A percentile compares a stretch with the other conserved stretches of the same genome.
Evolutionary conservation across 2,113 vertebrate genomes (phyloP).

Genomic region (Xiphophorus couchianus): DNA sequence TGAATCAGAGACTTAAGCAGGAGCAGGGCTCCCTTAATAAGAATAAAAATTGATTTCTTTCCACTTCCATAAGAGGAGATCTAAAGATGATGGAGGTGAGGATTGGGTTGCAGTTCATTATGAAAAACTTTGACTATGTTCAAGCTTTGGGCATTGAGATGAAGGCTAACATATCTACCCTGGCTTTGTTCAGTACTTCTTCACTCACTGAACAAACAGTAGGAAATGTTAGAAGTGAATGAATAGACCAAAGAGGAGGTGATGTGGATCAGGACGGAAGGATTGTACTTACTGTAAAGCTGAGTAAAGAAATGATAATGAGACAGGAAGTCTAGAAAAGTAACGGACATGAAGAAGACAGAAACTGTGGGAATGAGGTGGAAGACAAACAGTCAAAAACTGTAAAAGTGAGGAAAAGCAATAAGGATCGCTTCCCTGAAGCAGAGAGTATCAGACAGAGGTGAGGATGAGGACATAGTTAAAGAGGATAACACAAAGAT

Average conservation of each 20-base stretch:
- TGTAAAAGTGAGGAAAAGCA: constrained; percentile 22
- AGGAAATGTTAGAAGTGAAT: constrained; percentile 42
- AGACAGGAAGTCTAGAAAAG: constrained; percentile 41
- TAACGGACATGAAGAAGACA: constrained; percentile 12
- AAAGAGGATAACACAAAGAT: constrained; percentile 72
- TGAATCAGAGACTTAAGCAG: constrained; percentile 73
- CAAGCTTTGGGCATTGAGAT: constrained; percentile 41
- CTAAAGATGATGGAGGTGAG: constrained; percentile 78
- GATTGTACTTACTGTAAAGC: constrained; percentile 25
- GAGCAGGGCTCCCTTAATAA: constrained; percentile 74
- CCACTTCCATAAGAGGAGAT: constrained; percentile 75
- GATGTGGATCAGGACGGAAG: constrained; percentile 1
- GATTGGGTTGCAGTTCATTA: constrained; percentile 73
- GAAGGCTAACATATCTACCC: constrained; percentile 51
- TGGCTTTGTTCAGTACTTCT: constrained; percentile 64
- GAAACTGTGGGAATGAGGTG: constrained; percentile 19
- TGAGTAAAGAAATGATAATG: constrained; percentile 57
- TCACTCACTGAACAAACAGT: constrained; percentile 68
- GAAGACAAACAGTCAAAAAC: constrained; percentile 49
- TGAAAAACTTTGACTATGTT: constrained; percentile 69
- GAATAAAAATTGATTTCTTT: constrained; percentile 80
- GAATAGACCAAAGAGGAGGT: constrained; percentile 28
- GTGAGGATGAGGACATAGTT: constrained; percentile 67
- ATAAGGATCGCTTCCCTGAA: constrained; percentile 38
- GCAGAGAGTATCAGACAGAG: constrained; percentile 58